Base-by-base conservation (phyloP, 2,797 vertebrate species). In the Amniataba percoides region DNA sequence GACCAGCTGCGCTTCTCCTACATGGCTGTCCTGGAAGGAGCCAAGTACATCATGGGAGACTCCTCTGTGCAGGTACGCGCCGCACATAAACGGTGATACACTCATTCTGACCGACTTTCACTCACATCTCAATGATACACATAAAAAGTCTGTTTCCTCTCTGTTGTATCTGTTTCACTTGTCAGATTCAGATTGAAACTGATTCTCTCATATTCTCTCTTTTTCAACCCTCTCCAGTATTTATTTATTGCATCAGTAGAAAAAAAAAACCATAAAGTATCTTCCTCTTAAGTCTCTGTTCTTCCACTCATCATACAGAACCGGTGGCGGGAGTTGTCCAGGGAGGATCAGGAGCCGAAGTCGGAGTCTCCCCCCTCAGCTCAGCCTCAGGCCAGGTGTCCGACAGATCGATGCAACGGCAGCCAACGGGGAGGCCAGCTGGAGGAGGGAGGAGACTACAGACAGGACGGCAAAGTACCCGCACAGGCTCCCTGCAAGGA, bases 1-100 rank as follows among this genome's bases (percentile, higher is more conserved):
- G 97, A 99, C 82, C 98, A 99, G 93, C 96, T 99, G 51, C 97
- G 98, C 1, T 99, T 99, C 93, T 99, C 98, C 59, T 99, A 98
- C 92, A 80, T 98, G 69, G 97, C 98, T 27, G 97, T 99, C 42
- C 96, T 97, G 0, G 97, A 99, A 81, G 98, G 98, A 36, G 96
- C 97, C 84, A 99, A 97, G 80, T 97, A 93, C 92, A 98, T 98
- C 74, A 97, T 96, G 96, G 97, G 97, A 43, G 97, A 99, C 81
- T 90, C 96, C 0, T 97, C 97, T 0, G 95, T 97, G 83, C 97
- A 98, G 95, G 98, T 98, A 88, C 8, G 46, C 48, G 6, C 4
- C 63, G 13, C 34, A 40, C 27, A 31, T 31, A 31, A 31, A 31
- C 27, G 27, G 27, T 31, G 27, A 31, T 31, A 31, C 27, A 23